phyloP scores from a whole-genome alignment of 2,113 vertebrate genomes.

The Ceyx cyanopectus region DNA sequence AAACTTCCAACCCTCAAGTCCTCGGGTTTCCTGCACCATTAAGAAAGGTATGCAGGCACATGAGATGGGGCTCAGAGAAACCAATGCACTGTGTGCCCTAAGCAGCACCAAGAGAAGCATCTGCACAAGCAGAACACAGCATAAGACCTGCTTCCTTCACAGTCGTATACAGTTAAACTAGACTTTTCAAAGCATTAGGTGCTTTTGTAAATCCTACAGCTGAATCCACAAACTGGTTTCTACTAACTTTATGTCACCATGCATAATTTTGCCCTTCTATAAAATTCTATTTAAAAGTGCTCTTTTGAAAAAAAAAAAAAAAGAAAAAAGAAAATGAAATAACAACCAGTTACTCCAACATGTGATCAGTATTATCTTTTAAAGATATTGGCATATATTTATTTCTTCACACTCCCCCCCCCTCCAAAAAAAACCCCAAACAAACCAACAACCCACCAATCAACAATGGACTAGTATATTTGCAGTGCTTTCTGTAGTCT shows the following conservation, averaged over 20 bases:
- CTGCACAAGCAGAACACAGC: background rate
- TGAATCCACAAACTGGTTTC: background rate
- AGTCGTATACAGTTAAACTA: background rate
- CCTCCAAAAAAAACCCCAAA: background rate
- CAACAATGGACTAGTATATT: background rate
- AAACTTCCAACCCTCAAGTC: slow-evolving; percentile 19
- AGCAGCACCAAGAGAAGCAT: background rate
- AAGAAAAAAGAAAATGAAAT: background rate
- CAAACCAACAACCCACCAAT: too few species aligned
- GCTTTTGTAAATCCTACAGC: background rate
- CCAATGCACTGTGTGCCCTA: background rate
- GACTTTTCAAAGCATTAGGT: background rate
- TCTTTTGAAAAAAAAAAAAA: background rate
- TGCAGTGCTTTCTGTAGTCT: background rate
- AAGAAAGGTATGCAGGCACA: slow-evolving; percentile 21
- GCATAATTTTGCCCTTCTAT: background rate
- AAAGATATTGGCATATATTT: background rate
- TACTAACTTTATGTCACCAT: background rate
- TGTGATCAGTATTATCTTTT: background rate
- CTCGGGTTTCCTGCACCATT: slow-evolving; percentile 24
- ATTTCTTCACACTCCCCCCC: background rate
- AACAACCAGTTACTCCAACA: background rate
- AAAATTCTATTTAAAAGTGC: background rate
- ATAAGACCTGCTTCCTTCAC: background rate
- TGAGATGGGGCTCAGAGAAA: background rate